Evolutionary conservation across 2,797 vertebrate genomes (phyloP), one percentile per base, ranked within the genome.

Genomic region (Tinamus major): DNA sequence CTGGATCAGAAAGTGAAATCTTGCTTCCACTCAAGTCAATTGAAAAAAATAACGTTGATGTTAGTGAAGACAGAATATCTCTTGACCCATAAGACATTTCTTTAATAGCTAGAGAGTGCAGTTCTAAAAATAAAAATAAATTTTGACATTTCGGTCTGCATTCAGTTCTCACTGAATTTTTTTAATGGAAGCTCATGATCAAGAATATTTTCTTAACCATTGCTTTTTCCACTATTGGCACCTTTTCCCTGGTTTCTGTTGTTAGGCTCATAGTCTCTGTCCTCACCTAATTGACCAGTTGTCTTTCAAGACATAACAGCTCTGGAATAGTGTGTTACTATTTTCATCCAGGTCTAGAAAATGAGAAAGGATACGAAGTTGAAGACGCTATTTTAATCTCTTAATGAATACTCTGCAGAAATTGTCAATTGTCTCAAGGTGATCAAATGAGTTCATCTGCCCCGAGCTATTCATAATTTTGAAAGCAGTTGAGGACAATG

Each of bases 391-490:
- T 26, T 92, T 80, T 63, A 70, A 9, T 42, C 17, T 71, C 46
- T 48, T 62, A 48, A 31, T 76, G 39, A 37, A 59, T 87, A 13
- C 2, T 87, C 8, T 59, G 67, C 7, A 37, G 18, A 20, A 83
- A 67, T 83, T 85, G 27, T 85, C 41, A 49, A 85, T 49, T 81
- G 56, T 86, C 72, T 65, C 46, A 69, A 89, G 10, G 46, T 80
- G 53, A 56, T 78, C 74, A 80, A 42, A 92, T 53, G 9, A 87
- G 75, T 27, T 82, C 49, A 67, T 86, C 68, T 80, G 26, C 77
- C 61, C 77, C 48, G 71, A 77, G 51, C 26, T 88, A 33, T 85
- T 89, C 87, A 58, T 76, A 95, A 93, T 12, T 15, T 80, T 24
- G 4, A 92, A 95, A 79, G 23, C 70, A 75, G 26, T 79, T 62